Evolutionary conservation across 2,797 vertebrate genomes (phyloP).

Genomic region (Champsocephalus esox): DNA sequence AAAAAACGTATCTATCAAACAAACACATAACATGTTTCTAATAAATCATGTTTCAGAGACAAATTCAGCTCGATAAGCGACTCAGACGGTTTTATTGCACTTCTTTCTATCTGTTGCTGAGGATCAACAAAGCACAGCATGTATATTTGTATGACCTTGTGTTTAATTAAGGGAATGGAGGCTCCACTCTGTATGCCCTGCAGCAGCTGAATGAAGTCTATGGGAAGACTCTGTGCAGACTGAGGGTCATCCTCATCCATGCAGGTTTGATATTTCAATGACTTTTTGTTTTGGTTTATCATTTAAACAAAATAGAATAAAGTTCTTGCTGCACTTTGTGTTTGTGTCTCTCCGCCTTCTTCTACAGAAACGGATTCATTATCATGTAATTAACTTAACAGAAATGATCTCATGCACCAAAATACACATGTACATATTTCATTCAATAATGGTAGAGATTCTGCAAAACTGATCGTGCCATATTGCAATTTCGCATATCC

Average conservation of each 20-base stretch:
- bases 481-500: no score
- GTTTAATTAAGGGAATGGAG: constrained; percentile 92
- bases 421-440: background rate
- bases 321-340: background rate
- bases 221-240: constrained; percentile 82
- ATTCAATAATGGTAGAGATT: background rate
- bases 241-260: constrained; percentile 92
- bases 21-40: no score
- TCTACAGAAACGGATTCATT: background rate
- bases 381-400: background rate
- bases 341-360: background rate
- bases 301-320: background rate
- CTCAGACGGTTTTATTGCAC: background rate
- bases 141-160: background rate
- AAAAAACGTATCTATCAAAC: no score
- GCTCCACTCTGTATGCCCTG: constrained; percentile 91
- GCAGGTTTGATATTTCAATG: constrained; percentile 85
- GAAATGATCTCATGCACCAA: background rate
- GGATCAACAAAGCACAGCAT: background rate
- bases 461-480: background rate
- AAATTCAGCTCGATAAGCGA: background rate
- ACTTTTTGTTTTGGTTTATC: background rate
- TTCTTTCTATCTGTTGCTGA: background rate
- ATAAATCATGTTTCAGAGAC: no score
- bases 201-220: constrained; percentile 85